A percentile compares a stretch with the other conserved stretches of the same genome.
Evolutionary conservation across 2,888 invertebrate species (phyloP).

Genomic region (Drosophila engyochracea): DNA sequence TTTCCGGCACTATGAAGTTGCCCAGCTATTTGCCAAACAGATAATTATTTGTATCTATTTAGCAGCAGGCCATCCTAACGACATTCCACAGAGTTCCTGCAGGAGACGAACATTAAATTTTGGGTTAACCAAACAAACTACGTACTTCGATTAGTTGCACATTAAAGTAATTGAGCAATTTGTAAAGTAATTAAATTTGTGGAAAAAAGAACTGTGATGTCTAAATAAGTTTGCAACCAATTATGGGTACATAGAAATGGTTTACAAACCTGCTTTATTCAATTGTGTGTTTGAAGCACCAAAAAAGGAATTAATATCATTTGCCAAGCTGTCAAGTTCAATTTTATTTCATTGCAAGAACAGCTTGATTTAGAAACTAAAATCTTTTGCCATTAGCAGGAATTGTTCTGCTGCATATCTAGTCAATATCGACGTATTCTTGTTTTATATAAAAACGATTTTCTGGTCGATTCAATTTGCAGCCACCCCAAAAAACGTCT

Average conservation of each 20-base stretch:
- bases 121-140: slow-evolving; percentile 66
- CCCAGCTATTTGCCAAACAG: slow-evolving; percentile 54
- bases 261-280: not conserved
- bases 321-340: not conserved
- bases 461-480: not conserved
- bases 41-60: slow-evolving; percentile 65
- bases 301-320: not conserved
- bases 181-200: slow-evolving; percentile 2
- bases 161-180: slow-evolving; percentile 43
- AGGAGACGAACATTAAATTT: slow-evolving; percentile 65
- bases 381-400: not conserved
- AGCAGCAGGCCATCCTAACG: slow-evolving; percentile 52
- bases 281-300: not conserved
- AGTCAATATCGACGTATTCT: not conserved
- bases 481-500: not conserved
- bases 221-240: not conserved
- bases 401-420: not conserved
- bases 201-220: not conserved
- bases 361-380: not conserved
- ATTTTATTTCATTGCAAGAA: not conserved
- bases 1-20: slow-evolving; percentile 49
- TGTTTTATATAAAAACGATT: not conserved
- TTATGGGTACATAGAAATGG: not conserved
- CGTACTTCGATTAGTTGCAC: slow-evolving; percentile 46
- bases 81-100: slow-evolving; percentile 32